Percentiles rank a stretch among this genome's conserved stretches.
Conservation (phyloP, 2,888 invertebrate species). For the Adelognathus sp. region DNA sequence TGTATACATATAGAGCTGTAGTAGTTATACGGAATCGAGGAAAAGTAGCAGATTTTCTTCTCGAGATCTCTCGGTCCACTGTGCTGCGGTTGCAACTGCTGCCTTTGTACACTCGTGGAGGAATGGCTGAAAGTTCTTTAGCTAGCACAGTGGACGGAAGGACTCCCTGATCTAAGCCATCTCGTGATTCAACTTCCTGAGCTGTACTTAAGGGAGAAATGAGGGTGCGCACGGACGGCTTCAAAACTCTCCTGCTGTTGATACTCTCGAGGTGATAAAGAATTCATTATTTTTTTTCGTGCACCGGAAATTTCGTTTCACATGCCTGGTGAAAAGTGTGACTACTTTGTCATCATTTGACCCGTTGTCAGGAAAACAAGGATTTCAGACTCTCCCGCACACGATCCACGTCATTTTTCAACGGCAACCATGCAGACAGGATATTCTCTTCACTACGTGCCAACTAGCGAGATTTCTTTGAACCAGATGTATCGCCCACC, state of each 20-base stretch:
- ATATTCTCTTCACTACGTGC: slow-evolving; percentile 3
- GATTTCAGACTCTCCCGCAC: too few species aligned
- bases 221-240: background rate
- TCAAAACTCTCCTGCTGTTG: background rate
- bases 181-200: slow-evolving; percentile 24
- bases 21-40: slow-evolving; percentile 22
- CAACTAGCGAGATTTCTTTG: slow-evolving; percentile 28
- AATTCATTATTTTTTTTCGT: too few species aligned
- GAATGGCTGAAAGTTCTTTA: slow-evolving; percentile 27
- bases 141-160: slow-evolving; percentile 13
- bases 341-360: too few species aligned
- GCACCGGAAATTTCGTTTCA: background rate
- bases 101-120: background rate
- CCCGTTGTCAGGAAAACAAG: too few species aligned
- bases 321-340: too few species aligned
- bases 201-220: background rate
- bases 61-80: background rate
- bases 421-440: slow-evolving; percentile 4
- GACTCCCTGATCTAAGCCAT: slow-evolving; percentile 25
- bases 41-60: slow-evolving; percentile 29
- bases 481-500: slow-evolving; percentile 32
- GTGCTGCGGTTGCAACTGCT: slow-evolving; percentile 4
- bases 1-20: background rate
- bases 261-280: background rate
- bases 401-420: background rate